Conservation (phyloP, 2,797 vertebrate species). For the Meriones psammophilus region DNA sequence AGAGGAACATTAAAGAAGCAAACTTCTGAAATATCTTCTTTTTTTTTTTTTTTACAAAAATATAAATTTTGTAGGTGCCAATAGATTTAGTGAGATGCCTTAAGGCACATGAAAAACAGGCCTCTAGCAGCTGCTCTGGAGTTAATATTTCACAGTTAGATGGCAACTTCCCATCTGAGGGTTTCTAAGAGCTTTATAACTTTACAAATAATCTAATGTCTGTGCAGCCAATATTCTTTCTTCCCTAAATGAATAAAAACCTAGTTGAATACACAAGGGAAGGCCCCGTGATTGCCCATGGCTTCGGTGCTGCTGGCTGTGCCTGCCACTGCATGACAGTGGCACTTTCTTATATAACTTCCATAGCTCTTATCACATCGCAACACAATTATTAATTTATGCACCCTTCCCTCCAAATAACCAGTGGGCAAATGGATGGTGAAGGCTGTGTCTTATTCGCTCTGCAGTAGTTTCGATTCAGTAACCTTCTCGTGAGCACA, state of each 20-base stretch:
- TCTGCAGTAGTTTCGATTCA: constrained; percentile 47
- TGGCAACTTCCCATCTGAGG: constrained; percentile 20
- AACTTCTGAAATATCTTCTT: constrained; percentile 20
- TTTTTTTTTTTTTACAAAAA: constrained; percentile 39
- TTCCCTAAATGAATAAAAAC: constrained; percentile 64
- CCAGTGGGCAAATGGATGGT: not conserved
- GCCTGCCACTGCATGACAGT: not conserved
- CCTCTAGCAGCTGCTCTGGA: not conserved
- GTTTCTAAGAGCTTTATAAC: constrained; percentile 58
- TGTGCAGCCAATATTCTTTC: constrained; percentile 38
- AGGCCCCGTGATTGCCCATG: not conserved
- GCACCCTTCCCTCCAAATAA: not conserved
- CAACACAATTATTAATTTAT: constrained; percentile 55
- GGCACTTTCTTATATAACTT: not conserved
- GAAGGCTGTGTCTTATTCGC: constrained; percentile 23
- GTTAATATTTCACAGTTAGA: constrained; percentile 65
- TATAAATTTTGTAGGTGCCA: constrained; percentile 24
- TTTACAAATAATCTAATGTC: constrained; percentile 49
- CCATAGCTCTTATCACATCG: constrained; percentile 34
- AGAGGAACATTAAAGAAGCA: constrained; percentile 57
- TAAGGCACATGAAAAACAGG: constrained; percentile 42
- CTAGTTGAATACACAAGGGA: constrained; percentile 20
- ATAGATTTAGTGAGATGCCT: not conserved
- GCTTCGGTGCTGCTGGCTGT: not conserved
- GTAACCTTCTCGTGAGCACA: not conserved